phyloP scores from a whole-genome alignment of 2,888 invertebrate species.

The Troides helena region DNA sequence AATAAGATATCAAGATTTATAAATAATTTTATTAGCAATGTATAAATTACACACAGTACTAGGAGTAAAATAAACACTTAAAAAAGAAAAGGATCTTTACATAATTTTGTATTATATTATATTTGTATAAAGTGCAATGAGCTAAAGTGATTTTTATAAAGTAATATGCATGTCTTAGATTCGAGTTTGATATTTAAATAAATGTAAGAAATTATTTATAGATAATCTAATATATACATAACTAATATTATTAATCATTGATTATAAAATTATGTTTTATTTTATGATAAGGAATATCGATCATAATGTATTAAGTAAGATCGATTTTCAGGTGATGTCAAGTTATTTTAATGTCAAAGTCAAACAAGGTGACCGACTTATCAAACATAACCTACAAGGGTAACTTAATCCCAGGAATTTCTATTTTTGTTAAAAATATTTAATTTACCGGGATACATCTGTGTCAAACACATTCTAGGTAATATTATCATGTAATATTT shows the following conservation, averaged over 20 bases:
- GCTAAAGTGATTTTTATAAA: too few species aligned
- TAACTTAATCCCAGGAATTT: constrained; percentile 6
- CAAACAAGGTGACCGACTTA: constrained; percentile 22
- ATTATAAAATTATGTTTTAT: not conserved
- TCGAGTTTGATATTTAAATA: too few species aligned
- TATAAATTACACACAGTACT: too few species aligned
- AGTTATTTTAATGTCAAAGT: constrained; percentile 23
- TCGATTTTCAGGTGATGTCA: not conserved
- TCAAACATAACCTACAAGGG: constrained; percentile 29
- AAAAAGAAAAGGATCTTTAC: too few species aligned
- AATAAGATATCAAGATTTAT: too few species aligned
- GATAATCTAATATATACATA: too few species aligned
- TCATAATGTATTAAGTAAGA: not conserved
- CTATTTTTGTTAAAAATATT: constrained; percentile 8
- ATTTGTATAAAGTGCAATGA: too few species aligned
- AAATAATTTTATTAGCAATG: too few species aligned
- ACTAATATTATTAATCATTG: not conserved
- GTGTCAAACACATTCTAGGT: not conserved
- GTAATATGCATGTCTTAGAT: too few species aligned
- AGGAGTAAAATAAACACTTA: too few species aligned
- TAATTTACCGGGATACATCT: not conserved
- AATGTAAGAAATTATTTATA: too few species aligned
- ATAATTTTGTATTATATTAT: too few species aligned
- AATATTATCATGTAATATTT: not conserved
- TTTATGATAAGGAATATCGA: not conserved